These are phyloP conservation scores for Fulica atra DNA, from an alignment of 2,113 vertebrate species.

Conservation along the genomic window DNA sequence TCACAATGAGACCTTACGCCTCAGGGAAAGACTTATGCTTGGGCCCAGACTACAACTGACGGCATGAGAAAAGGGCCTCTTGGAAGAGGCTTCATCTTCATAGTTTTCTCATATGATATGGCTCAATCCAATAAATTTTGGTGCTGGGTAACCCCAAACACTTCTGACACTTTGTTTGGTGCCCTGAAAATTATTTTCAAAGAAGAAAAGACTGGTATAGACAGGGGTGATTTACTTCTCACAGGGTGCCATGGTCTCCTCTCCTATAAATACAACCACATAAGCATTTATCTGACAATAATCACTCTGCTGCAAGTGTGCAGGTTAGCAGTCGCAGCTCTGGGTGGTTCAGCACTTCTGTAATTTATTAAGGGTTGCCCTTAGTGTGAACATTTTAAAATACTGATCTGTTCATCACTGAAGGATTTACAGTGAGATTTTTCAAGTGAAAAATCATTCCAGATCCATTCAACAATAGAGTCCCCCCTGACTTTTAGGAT, in stretches of 20 bases:
- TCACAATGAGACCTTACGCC: not conserved
- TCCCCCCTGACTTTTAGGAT: not conserved
- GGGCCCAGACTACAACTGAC: not conserved
- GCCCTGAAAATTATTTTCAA: not conserved
- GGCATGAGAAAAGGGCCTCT: not conserved
- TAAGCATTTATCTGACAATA: not conserved
- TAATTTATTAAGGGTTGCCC: conserved; percentile 31
- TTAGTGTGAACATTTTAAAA: not conserved
- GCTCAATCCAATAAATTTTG: not conserved
- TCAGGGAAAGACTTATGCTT: not conserved
- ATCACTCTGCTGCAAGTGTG: not conserved
- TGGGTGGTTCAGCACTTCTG: not conserved
- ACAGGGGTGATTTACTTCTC: not conserved
- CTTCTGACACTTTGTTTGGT: not conserved
- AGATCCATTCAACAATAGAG: not conserved
- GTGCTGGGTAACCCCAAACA: not conserved
- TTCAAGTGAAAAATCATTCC: conserved; percentile 4
- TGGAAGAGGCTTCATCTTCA: not conserved
- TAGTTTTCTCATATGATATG: not conserved
- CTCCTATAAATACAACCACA: not conserved
- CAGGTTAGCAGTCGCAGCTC: not conserved
- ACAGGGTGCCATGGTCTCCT: not conserved
- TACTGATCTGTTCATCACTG: conserved; percentile 3
- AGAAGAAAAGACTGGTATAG: not conserved
- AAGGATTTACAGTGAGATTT: conserved; percentile 24